These are phyloP conservation scores for Drosophila tristis DNA, from an alignment of 1,140 invertebrate species.

Conservation along the genomic window DNA sequence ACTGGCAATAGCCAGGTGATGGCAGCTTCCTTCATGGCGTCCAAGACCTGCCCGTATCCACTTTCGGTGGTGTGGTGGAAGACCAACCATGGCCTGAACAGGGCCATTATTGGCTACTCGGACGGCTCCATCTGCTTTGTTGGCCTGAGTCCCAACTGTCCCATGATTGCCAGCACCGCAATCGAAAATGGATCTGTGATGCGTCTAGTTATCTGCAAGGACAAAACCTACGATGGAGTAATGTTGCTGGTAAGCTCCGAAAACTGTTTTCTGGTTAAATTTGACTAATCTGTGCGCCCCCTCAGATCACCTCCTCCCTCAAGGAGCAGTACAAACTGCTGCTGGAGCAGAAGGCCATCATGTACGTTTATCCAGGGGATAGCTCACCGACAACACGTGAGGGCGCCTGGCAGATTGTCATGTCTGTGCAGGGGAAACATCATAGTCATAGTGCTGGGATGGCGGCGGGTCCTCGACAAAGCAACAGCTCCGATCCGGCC, in stretches of 20 bases:
- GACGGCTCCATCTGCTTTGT: constrained; percentile 89
- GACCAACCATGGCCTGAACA: constrained; percentile 85
- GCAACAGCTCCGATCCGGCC: constrained; percentile 79
- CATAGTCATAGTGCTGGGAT: constrained; percentile 13
- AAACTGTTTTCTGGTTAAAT: no score
- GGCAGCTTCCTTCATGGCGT: constrained; percentile 84
- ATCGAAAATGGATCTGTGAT: constrained; percentile 86
- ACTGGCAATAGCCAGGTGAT: constrained; percentile 84
- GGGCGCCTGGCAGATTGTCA: constrained; percentile 84
- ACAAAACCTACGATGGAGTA: constrained; percentile 88
- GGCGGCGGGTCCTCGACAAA: constrained; percentile 54
- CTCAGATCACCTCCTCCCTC: constrained; percentile 88
- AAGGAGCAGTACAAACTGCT: constrained; percentile 88
- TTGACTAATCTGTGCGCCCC: background rate
- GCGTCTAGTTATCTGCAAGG: constrained; percentile 88
- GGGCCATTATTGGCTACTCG: constrained; percentile 89
- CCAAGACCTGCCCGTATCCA: constrained; percentile 85
- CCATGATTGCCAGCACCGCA: constrained; percentile 87
- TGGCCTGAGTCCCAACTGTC: constrained; percentile 88
- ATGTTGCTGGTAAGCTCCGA: constrained; percentile 86
- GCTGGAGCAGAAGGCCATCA: constrained; percentile 87
- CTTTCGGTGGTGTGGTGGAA: constrained; percentile 90
- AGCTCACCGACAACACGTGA: constrained; percentile 66
- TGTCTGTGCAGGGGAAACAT: constrained; percentile 67
- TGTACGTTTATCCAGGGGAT: constrained; percentile 87